phyloP scores from a whole-genome alignment of 2,888 invertebrate genomes.

The Ganaspis brasiliensis region DNA sequence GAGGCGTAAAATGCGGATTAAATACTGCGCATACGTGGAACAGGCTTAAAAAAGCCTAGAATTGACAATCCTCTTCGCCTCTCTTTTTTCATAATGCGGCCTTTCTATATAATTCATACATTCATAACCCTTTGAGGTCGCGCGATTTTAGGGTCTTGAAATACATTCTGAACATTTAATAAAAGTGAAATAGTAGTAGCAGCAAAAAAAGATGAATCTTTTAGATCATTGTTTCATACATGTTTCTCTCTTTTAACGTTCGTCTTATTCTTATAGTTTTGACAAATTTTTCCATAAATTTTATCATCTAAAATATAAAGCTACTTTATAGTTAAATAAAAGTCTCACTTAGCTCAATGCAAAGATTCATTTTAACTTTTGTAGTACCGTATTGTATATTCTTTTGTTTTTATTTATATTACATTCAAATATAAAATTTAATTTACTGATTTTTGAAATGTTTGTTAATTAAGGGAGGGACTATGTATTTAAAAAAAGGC shows the following conservation, averaged over 20 bases:
- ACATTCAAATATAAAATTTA: too few species aligned
- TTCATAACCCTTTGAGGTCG: slow-evolving; percentile 21
- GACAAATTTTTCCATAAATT: slow-evolving; percentile 20
- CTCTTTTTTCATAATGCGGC: background rate
- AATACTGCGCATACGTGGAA: slow-evolving; percentile 67
- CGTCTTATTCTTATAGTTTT: slow-evolving; percentile 16
- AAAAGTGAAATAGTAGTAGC: slow-evolving; percentile 2
- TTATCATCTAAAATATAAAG: background rate
- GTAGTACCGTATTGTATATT: too few species aligned
- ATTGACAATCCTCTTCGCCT: background rate
- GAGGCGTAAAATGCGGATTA: slow-evolving; percentile 71
- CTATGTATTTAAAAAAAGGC: slow-evolving; percentile 57
- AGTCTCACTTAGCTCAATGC: too few species aligned
- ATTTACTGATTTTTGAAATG: too few species aligned
- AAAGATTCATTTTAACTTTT: too few species aligned
- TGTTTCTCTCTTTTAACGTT: background rate
- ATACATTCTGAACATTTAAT: background rate
- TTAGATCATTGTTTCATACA: background rate
- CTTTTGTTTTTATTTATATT: too few species aligned
- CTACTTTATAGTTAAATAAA: background rate
- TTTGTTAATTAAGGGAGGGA: too few species aligned
- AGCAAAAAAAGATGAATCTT: too few species aligned
- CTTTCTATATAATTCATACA: too few species aligned
- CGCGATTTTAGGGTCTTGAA: too few species aligned
- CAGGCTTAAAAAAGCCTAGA: slow-evolving; percentile 20